A percentile compares a stretch with the other conserved stretches of the same genome.
phyloP scores from a whole-genome alignment of 2,888 invertebrate genomes.

The Eledone cirrhosa region DNA sequence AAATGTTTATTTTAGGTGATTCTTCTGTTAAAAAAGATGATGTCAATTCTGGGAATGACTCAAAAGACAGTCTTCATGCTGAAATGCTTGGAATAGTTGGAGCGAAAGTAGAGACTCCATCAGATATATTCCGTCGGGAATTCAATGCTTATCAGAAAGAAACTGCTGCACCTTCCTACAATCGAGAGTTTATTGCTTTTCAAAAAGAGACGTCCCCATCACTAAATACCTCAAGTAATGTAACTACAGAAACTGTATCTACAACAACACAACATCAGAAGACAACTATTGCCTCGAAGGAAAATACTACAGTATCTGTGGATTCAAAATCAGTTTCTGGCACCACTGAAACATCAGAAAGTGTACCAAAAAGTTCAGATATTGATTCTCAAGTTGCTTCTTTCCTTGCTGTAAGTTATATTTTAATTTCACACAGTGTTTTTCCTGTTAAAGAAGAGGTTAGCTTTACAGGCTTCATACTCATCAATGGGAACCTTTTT shows the following conservation, averaged over 20 bases:
- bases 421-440: too few relatives aligned
- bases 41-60: not conserved
- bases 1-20: not conserved
- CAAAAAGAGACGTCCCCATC: constrained; percentile 3
- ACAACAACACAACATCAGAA: not conserved
- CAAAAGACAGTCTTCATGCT: constrained; percentile 12
- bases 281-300: not conserved
- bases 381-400: constrained; percentile 58
- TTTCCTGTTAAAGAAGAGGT: too few relatives aligned
- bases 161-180: not conserved
- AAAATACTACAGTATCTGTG: not conserved
- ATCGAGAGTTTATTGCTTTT: constrained; percentile 22
- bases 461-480: too few relatives aligned
- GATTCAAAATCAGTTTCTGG: not conserved
- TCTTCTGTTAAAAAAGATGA: not conserved
- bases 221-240: too few relatives aligned
- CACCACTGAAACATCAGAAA: not conserved
- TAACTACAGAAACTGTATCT: not conserved
- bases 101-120: not conserved
- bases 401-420: constrained; percentile 57
- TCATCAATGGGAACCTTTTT: too few relatives aligned
- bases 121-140: constrained; percentile 20
- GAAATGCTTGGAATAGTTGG: constrained; percentile 21
- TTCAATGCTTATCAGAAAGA: constrained; percentile 20
- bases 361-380: constrained; percentile 36